Evolutionary conservation across 2,797 vertebrate species (phyloP), one percentile per base, ranked within the genome.

Genomic region (Aphelocoma californica): DNA sequence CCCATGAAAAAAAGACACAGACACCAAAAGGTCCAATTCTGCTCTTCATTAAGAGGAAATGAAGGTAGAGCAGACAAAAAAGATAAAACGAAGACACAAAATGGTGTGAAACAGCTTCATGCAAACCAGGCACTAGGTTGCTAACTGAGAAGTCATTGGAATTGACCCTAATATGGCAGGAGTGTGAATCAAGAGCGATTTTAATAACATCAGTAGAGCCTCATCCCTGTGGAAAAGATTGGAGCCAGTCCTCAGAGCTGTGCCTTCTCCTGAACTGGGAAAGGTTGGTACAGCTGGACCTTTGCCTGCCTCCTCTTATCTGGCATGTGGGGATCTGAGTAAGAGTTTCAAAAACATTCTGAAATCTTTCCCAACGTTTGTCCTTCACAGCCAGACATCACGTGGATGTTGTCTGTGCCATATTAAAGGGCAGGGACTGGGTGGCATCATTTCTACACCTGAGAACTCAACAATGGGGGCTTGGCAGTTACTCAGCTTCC

Each of bases 11-110:
- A 92, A 67, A 42, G 48, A 84, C 54, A n/a, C 66, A 72, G 89
- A 73, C 62, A 88, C 70, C 10, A 6, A 66, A 94, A 84, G 80
- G 48, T 88, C 80, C 38, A 19, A n/a, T 88, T 91, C 82, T 70
- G 56, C 42, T 66, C 87, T 94, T 91, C 44, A 61, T 94, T 81
- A 88, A 53, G 60, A 81, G 23, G 38, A 95, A 84, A 90, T 26
- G 23, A 73, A 92, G 73, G 66, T 70, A 56, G 74, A 79, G 74
- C 7, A 29, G 18, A 44, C 9, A 79, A 47, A 67, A 89, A 89
- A 88, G 31, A 51, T 13, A 87, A 91, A 90, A 62, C 28, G 60
- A 85, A 79, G 58, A 61, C 14, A 50, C 10, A 72, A 51, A 90
- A 21, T 7, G 12, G 10, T 13, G 4, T 24, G 40, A 32, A 86